Evolutionary conservation across 2,113 vertebrate species (phyloP).

Genomic region (Zosterops japonicus): DNA sequence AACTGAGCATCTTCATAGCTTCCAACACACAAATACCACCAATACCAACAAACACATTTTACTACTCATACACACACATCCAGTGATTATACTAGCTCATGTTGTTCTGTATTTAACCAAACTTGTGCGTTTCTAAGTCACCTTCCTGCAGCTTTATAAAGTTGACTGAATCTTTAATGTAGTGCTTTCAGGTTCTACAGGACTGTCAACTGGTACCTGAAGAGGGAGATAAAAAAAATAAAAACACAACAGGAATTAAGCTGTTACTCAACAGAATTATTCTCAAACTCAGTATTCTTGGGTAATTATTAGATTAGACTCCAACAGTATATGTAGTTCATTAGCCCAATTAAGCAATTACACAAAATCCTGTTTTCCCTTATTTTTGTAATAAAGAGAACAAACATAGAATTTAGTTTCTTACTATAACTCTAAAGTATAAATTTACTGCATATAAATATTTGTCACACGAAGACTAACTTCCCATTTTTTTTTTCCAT

Average conservation of each 20-base stretch:
- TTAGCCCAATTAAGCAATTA: background rate
- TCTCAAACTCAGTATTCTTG: background rate
- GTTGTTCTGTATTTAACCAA: background rate
- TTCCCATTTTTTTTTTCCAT: background rate
- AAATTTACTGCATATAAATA: background rate
- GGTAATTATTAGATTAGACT: background rate
- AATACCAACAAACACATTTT: background rate
- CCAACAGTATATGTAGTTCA: background rate
- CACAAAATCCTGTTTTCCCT: background rate
- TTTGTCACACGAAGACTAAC: background rate
- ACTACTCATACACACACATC: background rate
- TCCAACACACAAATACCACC: background rate
- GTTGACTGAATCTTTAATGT: slow-evolving; percentile 41
- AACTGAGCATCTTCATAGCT: background rate
- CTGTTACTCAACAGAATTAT: background rate
- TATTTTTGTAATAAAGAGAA: background rate
- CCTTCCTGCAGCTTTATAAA: slow-evolving; percentile 39
- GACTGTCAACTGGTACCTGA: slow-evolving; percentile 76
- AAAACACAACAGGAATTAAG: background rate
- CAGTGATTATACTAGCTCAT: background rate
- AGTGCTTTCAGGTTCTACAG: slow-evolving; percentile 60
- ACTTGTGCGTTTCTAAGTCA: background rate
- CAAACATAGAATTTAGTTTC: background rate
- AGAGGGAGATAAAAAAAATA: background rate
- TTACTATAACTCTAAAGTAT: background rate